Evolutionary conservation across 1,140 invertebrate genomes (phyloP).

Genomic region (Mylabris phalerata): DNA sequence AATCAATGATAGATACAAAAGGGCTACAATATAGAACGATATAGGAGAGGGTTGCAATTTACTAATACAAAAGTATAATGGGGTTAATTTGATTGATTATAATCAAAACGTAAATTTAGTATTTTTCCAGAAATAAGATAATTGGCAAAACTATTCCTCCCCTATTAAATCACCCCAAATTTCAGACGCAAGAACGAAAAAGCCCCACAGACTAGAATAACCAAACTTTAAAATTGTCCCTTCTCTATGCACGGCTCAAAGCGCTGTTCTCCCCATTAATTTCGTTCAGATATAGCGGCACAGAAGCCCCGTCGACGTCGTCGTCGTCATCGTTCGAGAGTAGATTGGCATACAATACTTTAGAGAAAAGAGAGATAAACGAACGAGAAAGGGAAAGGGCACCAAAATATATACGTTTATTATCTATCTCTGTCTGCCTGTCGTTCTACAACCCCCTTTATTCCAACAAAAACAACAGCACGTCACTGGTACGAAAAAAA

Average conservation of each 20-base stretch:
- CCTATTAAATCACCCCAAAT: conserved; percentile 22
- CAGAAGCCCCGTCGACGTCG: too few relatives aligned
- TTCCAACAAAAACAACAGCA: conserved; percentile 20
- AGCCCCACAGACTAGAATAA: conserved; percentile 18
- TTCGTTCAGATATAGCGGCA: conserved; percentile 9
- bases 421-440: too few relatives aligned
- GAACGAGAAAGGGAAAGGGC: conserved; percentile 4
- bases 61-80: too few relatives aligned
- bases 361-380: too few relatives aligned
- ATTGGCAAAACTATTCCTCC: conserved; percentile 12
- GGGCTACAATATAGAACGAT: too few relatives aligned
- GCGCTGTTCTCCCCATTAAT: conserved; percentile 35
- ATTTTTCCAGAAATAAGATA: neutral
- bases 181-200: conserved; percentile 17
- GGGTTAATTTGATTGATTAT: too few relatives aligned
- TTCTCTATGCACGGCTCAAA: conserved; percentile 19
- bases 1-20: too few relatives aligned
- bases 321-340: too few relatives aligned
- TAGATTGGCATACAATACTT: too few relatives aligned
- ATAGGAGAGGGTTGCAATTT: too few relatives aligned
- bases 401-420: conserved; percentile 27
- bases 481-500: conserved; percentile 6
- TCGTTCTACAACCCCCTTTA: neutral
- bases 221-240: conserved; percentile 35
- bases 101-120: too few relatives aligned